phyloP scores from a whole-genome alignment of 2,797 vertebrate genomes.

The Lates japonicus region DNA sequence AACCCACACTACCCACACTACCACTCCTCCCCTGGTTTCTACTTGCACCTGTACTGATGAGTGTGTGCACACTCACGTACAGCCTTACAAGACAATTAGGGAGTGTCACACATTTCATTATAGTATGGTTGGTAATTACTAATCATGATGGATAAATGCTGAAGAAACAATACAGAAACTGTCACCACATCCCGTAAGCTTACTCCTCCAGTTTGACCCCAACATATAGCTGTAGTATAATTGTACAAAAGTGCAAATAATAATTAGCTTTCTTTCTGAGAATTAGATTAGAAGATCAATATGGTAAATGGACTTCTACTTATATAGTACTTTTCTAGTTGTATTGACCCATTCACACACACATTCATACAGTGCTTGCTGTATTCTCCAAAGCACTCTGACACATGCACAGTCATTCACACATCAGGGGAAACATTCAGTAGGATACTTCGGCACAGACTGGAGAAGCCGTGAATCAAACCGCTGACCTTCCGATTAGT shows the following conservation, averaged over 20 bases:
- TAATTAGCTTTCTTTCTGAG: too few species aligned
- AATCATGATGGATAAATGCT: conserved; percentile 6
- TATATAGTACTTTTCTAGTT: too few species aligned
- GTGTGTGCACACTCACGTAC: conserved; percentile 14
- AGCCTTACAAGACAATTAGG: background rate
- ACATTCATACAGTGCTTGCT: too few species aligned
- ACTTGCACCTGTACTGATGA: background rate
- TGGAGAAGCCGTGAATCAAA: too few species aligned
- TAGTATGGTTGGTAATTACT: background rate
- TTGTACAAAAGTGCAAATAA: background rate
- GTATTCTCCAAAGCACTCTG: too few species aligned
- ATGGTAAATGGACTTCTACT: too few species aligned
- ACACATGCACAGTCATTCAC: too few species aligned
- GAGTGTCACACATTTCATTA: conserved; percentile 1
- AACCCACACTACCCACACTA: background rate
- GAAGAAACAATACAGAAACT: background rate
- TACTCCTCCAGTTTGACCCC: conserved; percentile 10
- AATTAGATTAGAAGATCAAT: background rate
- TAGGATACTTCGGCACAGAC: too few species aligned
- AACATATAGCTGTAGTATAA: background rate
- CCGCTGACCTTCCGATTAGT: too few species aligned
- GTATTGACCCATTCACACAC: too few species aligned
- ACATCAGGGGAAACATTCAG: too few species aligned
- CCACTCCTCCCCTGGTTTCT: background rate
- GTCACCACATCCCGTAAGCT: background rate